Percentiles rank a stretch among this genome's conserved stretches.
phyloP scores from a whole-genome alignment of 2,797 vertebrate species.

The Rousettus madagascariensis region DNA sequence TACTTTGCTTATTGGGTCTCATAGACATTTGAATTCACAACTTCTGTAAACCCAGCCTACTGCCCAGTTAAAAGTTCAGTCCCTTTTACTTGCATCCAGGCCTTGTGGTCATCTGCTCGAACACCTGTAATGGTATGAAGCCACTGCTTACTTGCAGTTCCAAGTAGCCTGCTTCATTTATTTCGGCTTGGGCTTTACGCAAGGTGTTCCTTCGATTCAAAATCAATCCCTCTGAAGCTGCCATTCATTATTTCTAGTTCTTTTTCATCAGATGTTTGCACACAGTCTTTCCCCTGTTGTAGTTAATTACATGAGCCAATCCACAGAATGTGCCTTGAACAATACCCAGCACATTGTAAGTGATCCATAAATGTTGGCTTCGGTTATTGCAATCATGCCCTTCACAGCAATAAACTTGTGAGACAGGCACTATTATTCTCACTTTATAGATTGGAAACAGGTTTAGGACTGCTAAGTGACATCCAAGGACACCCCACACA shows the following conservation, averaged over 20 bases:
- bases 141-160: not conserved
- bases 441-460: not conserved
- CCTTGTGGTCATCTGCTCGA: not conserved
- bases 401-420: not conserved
- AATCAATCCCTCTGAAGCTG: not conserved
- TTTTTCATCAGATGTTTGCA: not conserved
- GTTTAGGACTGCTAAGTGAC: not conserved
- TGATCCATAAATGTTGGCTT: not conserved
- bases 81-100: not conserved
- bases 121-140: not conserved
- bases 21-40: not conserved
- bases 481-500: not conserved
- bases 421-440: not conserved
- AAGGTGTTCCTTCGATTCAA: not conserved
- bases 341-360: too few species aligned
- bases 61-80: not conserved
- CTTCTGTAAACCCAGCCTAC: not conserved
- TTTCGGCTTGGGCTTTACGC: not conserved
- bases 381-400: not conserved
- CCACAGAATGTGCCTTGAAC: not conserved
- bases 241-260: not conserved
- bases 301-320: not conserved
- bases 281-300: not conserved
- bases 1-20: not conserved
- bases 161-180: not conserved